Base-by-base conservation (phyloP, 2,797 vertebrate genomes). In the Echiichthys vipera region DNA sequence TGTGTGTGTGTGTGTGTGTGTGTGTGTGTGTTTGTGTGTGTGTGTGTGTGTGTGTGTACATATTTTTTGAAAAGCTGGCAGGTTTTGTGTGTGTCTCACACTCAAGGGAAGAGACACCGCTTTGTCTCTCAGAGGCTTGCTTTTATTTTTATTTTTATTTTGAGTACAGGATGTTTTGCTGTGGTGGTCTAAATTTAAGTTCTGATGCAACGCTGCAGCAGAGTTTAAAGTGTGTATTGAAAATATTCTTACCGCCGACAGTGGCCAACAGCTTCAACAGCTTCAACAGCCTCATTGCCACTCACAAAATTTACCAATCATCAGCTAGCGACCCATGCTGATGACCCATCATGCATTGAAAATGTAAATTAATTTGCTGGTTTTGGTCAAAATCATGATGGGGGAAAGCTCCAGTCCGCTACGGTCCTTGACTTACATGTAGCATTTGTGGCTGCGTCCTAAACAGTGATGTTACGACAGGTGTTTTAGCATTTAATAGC, bases 171-270 rank as follows among this genome's bases (percentile, higher is more conserved):
- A 50, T 75, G 73, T 73, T 71, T 77, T 61, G 46, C 43, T 47
- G 37, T 20, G 49, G 39, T 27, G 34, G 17, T 62, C 70, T 71
- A 72, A 71, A 80, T 75, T 56, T 73, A 70, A 59, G 51, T n/a
- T 39, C 18, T 45, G 66, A 59, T 63, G 42, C 45, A 55, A 43
- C 7, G 1, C 46, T 32, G 69, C 64, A 58, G 40, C 43, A 39
- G 18, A 69, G 54, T 14, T 72, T 34, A 27, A 18, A 51, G 50
- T 39, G 58, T 39, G 11, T 30, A 29, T 42, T 9, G 32, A 32
- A 57, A 34, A 54, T 40, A 45, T 30, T 50, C 36, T 40, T 9
- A 25, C 2, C 2, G 5, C 55, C 24, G 36, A 30, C 30, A 46
- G 46, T 29, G 32, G 25, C 40, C 47, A 34, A n/a, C 12, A 63